These are phyloP conservation scores for Bibio marci DNA, from an alignment of 2,888 invertebrate genomes.

Conservation along the genomic window DNA sequence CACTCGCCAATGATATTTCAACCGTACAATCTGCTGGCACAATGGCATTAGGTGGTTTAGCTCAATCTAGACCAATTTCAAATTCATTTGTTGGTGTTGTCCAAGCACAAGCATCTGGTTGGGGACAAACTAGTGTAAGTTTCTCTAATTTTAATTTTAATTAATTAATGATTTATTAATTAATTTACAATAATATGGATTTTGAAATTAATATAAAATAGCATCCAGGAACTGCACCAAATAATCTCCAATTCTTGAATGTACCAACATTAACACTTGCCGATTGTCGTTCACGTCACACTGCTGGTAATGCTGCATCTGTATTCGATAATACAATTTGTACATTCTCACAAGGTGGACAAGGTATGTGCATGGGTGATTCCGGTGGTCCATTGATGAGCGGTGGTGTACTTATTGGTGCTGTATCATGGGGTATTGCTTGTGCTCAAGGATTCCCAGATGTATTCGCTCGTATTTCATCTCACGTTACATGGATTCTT, in stretches of 20 bases:
- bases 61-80: conserved; percentile 1
- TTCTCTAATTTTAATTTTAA: neutral
- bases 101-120: conserved; percentile 1
- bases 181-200: neutral
- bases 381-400: conserved; percentile 15
- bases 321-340: conserved; percentile 7
- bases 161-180: no score
- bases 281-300: neutral
- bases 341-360: conserved; percentile 4
- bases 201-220: neutral
- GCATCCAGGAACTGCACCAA: neutral
- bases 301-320: neutral
- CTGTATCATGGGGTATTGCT: conserved; percentile 17
- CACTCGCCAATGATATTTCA: conserved; percentile 6
- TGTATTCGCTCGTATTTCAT: conserved; percentile 16
- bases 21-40: conserved; percentile 2
- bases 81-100: conserved; percentile 8
- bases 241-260: neutral
- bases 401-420: conserved; percentile 11
- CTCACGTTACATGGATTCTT: conserved; percentile 13
- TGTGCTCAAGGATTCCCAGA: conserved; percentile 17
- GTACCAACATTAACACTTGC: conserved; percentile 1
- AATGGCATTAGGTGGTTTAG: neutral
- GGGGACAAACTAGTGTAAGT: conserved; percentile 3
- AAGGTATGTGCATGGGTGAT: conserved; percentile 9